Base-by-base conservation (phyloP, 2,888 invertebrate species). In the Heteropelma amictum region DNA sequence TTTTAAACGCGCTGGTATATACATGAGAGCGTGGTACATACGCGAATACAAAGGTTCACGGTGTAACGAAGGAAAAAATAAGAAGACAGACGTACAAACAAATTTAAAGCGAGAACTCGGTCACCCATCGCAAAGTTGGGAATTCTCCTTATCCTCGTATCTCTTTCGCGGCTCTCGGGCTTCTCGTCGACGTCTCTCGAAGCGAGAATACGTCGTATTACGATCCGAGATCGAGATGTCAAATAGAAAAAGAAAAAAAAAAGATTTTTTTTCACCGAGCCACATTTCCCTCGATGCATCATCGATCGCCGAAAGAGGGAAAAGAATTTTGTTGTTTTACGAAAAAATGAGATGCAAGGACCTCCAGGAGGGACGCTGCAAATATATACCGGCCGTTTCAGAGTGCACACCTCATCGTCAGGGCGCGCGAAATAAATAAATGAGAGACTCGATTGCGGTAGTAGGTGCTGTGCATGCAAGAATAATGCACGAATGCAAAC, bases 101-200 rank as follows among this genome's bases (percentile, higher is more conserved):
- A 7, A 19, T 49, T 49, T 30, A 35, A 19, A 45, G 56, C 40
- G 45, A 65, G 40, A 51, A 69, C 61, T 51, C 68, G 67, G 26
- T 28, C 65, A 40, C 45, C 64, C 42, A 42, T 65, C 56, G 28
- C 64, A 51, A n/a, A 67, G 7, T 58, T 56, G 54, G 30, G 69
- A 69, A 74, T 47, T 60, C 53, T 30, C 42, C 56, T 68, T 64
- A 69, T 74, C 74, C 58, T 35, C 12, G 45, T 26, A 70, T 70
- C 69, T 63, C 51, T 45, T n/a, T 12, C 40, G 4, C 45, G 45
- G 42, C 35, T 56, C 56, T 53, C 53, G n/a, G 14, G 14, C 12
- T n/a, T 40, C 26, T 38, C 51, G 65, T 17, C 54, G 61, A 49
- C 28, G 54, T 72, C 47, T 72, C 54, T 53, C 51, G 10, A 12